Evolutionary conservation across 2,888 invertebrate genomes (phyloP).

Genomic region (Nymphalis polychloros): DNA sequence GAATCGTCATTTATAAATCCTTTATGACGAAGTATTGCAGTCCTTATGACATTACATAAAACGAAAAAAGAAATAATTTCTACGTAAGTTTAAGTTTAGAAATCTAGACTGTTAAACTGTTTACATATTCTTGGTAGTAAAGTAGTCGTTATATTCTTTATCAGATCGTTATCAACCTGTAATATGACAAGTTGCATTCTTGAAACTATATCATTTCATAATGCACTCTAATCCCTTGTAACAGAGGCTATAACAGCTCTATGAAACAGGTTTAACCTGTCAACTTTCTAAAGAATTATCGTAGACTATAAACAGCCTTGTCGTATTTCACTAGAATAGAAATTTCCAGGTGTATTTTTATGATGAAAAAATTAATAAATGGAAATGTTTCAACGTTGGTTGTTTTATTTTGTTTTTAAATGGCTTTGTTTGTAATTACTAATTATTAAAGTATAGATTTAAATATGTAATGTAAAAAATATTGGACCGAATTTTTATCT

Average conservation of each 20-base stretch:
- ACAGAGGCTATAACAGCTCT: conserved; percentile 16
- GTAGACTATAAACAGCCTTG: conserved; percentile 2
- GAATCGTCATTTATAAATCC: too few species aligned
- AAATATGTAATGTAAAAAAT: too few species aligned
- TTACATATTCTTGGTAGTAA: neutral
- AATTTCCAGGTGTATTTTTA: too few species aligned
- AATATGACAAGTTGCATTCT: conserved; percentile 23
- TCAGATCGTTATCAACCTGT: conserved; percentile 3
- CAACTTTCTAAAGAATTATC: conserved; percentile 37
- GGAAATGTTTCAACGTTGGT: too few species aligned
- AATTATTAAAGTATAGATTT: too few species aligned
- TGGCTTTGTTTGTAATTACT: too few species aligned
- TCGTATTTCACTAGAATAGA: neutral
- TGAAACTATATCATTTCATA: conserved; percentile 4
- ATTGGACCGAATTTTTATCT: too few species aligned
- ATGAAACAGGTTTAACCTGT: conserved; percentile 38
- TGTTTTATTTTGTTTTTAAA: too few species aligned
- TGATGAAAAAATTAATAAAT: too few species aligned
- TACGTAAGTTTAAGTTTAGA: neutral
- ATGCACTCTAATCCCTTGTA: conserved; percentile 15
- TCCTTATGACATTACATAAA: neutral
- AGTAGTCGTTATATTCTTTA: neutral
- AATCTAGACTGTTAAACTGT: conserved; percentile 2
- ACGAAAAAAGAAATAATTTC: neutral
- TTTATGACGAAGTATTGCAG: too few species aligned